Base-by-base conservation (phyloP, 2,113 vertebrate genomes). In the Amazona guildingii region DNA sequence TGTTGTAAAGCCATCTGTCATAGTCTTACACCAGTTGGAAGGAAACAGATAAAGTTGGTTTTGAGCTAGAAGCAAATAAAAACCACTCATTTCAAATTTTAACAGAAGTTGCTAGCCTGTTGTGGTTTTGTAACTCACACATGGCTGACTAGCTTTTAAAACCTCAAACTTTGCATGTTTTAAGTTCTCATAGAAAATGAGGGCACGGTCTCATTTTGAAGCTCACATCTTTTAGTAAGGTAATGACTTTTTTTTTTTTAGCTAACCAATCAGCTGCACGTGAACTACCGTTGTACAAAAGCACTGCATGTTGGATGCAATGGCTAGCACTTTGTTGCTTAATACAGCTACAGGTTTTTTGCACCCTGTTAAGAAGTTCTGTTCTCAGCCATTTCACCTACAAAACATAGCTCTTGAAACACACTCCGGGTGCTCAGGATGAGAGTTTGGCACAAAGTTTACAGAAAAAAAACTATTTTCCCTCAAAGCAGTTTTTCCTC, bases 181-280 rank as follows among this genome's bases (percentile, higher is more conserved):
- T 55, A 89, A 87, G 86, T 67, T 94, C 86, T 89, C 86, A 86
- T 4, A 67, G 83, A 84, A 96, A 96, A 94, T 43, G 44, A 92
- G 80, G 74, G n/a, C 94, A 94, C 49, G 75, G 88, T 21, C 74
- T 82, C 84, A 51, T 87, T 91, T 93, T 84, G 88, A 92, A 96
- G 86, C 54, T 93, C 57, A 41, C 57, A 80, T 77, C 31, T 82
- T 41, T 72, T 2, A 67, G 27, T 49, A 92, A 88, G 31, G 51
- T 63, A 93, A 93, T 18, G 55, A 73, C 35, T 73, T 73, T 73
- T 78, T 87, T 37, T 37, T 66, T 89, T 83, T 52, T 33, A 29
- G 19, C 48, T 37, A 84, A 62, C 74, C 66, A 77, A 75, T 68
- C 79, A 59, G 64, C 44, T 84, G 73, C 83, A 81, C 3, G 1